phyloP scores from a whole-genome alignment of 2,797 vertebrate species.

The Podargus strigoides region DNA sequence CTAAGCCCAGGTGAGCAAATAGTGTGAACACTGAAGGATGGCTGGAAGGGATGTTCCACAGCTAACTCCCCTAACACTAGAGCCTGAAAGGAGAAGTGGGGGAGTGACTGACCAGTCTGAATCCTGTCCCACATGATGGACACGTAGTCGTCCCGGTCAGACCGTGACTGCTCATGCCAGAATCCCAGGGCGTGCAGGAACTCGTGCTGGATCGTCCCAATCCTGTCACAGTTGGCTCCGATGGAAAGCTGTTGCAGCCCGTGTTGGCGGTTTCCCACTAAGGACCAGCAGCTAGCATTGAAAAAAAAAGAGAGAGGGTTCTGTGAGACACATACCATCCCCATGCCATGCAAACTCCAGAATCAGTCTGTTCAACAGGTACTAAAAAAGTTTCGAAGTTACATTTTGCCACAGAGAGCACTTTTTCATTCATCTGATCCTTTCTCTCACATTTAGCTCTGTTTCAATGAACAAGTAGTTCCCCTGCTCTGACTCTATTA shows the following conservation, averaged over 20 bases:
- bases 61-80: background rate
- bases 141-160: constrained; percentile 88
- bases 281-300: constrained; percentile 88
- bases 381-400: background rate
- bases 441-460: background rate
- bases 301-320: background rate
- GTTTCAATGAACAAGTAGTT: background rate
- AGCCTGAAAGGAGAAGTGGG: background rate
- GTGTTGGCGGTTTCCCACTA: constrained; percentile 78
- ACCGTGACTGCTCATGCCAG: constrained; percentile 92
- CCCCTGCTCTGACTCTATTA: background rate
- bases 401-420: background rate
- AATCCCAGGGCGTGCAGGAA: constrained; percentile 91
- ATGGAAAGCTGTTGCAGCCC: constrained; percentile 87
- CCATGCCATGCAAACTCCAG: accelerated
- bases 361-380: background rate
- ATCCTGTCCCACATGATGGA: constrained; percentile 85
- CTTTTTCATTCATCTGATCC: background rate
- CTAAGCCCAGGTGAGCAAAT: background rate
- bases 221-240: constrained; percentile 82
- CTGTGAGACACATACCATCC: background rate
- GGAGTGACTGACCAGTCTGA: constrained; percentile 72
- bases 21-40: background rate
- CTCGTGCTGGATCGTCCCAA: constrained; percentile 87
- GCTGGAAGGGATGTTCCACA: background rate